Base-by-base conservation (phyloP, 1,140 invertebrate genomes). In the Drosophila nigrodunni region DNA sequence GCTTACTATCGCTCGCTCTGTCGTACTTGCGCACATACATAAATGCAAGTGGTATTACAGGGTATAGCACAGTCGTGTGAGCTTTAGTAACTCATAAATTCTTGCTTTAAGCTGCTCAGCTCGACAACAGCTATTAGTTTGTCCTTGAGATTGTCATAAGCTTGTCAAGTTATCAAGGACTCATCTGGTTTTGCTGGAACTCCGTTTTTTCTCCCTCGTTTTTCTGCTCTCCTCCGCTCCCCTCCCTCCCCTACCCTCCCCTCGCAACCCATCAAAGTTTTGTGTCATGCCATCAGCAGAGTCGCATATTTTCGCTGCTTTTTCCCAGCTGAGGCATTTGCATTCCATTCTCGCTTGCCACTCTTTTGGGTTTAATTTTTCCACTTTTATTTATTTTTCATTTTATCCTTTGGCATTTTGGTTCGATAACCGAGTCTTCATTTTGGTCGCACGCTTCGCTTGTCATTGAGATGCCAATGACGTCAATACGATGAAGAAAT, bases 221-320 rank as follows among this genome's bases (percentile, higher is more conserved):
- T 10, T 11, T 7, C 2, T 3, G 0, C n/a, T 6, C 35, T 8
- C 54, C 75, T 67, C 58, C 65, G 15, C 15, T 15, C 15, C 15
- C 15, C n/a, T 6, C 35, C 11, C 18, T 4, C 11, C 11, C 15
- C 6, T 35, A 30, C 34, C 18, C 52, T 67, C 71, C 34, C 54
- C 75, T 64, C 58, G 61, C 78, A 73, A 66, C 77, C 52, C 54
- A 18, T 35, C 18, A 25, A 65, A 74, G 69, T 77, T 64, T 64
- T 34, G 41, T 69, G 71, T 13, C 49, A 41, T 74, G 49, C 34
- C 64, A 59, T 54, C 58, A 30, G 41, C 47, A 43, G 25, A 37
- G 30, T 13, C 65, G 15, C 30, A 37, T 37, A 30, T 30, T 30
- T 30, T 30, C 10, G n/a, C 18, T 58, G 30, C 11, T 25, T 37